Evolutionary conservation across 30 jellyfish, hydroid and myxozoan species (phyloP).

Genomic region (Hydractinia symbiolongicarpus): DNA sequence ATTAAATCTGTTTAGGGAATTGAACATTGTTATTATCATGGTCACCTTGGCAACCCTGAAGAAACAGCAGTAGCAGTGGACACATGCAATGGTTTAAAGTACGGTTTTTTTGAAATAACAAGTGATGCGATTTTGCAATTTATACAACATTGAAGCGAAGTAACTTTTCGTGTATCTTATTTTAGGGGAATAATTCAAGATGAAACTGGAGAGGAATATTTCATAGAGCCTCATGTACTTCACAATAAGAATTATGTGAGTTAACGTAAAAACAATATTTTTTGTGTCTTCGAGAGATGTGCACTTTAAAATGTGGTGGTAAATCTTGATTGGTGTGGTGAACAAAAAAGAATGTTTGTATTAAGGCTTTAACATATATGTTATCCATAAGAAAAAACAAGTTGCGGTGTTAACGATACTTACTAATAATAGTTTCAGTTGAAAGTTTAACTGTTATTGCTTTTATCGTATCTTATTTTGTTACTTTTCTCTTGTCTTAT

Average conservation of each 20-base stretch:
- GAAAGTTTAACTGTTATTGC: too few relatives aligned
- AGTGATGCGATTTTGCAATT: neutral
- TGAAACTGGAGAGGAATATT: constrained; percentile 46
- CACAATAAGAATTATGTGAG: neutral
- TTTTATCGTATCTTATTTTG: too few relatives aligned
- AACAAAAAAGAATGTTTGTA: too few relatives aligned
- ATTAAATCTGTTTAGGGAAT: neutral
- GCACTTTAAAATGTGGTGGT: too few relatives aligned
- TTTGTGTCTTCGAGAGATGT: too few relatives aligned
- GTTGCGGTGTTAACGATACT: too few relatives aligned
- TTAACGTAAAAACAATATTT: too few relatives aligned
- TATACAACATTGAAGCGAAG: too few relatives aligned
- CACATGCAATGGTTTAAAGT: constrained; percentile 71
- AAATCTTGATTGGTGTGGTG: too few relatives aligned
- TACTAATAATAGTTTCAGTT: too few relatives aligned
- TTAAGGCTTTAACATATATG: too few relatives aligned
- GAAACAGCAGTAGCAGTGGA: constrained; percentile 52
- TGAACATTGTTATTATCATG: constrained; percentile 75
- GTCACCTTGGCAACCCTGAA: constrained; percentile 33
- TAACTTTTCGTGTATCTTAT: neutral
- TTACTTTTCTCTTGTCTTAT: neutral
- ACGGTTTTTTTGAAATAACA: neutral
- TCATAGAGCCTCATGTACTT: constrained; percentile 42
- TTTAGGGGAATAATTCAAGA: constrained; percentile 68
- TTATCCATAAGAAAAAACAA: too few relatives aligned